Percentiles rank a stretch among this genome's conserved stretches.
Evolutionary conservation across 1,140 invertebrate species (phyloP).

Genomic region (Philopotamus ludificatus): DNA sequence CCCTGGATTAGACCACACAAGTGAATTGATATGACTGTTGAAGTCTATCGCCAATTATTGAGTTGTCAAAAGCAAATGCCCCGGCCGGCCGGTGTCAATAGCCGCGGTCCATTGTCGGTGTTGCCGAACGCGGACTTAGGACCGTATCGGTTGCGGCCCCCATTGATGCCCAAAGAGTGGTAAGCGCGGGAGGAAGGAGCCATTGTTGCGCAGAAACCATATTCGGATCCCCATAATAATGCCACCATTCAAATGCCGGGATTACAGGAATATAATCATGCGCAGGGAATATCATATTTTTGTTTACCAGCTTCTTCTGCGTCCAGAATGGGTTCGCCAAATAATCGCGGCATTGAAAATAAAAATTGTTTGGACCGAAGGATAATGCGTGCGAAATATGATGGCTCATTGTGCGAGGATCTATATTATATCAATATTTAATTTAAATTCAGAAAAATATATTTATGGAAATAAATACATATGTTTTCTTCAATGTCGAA

Average conservation of each 20-base stretch:
- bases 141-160: neutral
- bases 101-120: neutral
- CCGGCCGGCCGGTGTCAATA: neutral
- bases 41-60: neutral
- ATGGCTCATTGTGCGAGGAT: no score
- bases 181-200: neutral
- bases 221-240: neutral
- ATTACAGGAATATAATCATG: constrained; percentile 6
- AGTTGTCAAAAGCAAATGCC: neutral
- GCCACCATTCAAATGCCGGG: constrained; percentile 2
- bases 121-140: neutral
- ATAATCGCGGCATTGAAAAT: no score
- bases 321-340: no score
- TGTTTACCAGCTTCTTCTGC: no score
- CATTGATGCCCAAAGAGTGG: constrained; percentile 6
- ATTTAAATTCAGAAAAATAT: no score
- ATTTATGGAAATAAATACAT: no score
- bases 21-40: neutral
- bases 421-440: no score
- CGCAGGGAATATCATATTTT: constrained; percentile 1
- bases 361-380: no score
- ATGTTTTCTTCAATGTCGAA: no score
- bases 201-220: neutral
- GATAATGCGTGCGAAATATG: no score
- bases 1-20: constrained; percentile 1